phyloP scores from a whole-genome alignment of 2,888 invertebrate species.

The Netelia melanura region DNA sequence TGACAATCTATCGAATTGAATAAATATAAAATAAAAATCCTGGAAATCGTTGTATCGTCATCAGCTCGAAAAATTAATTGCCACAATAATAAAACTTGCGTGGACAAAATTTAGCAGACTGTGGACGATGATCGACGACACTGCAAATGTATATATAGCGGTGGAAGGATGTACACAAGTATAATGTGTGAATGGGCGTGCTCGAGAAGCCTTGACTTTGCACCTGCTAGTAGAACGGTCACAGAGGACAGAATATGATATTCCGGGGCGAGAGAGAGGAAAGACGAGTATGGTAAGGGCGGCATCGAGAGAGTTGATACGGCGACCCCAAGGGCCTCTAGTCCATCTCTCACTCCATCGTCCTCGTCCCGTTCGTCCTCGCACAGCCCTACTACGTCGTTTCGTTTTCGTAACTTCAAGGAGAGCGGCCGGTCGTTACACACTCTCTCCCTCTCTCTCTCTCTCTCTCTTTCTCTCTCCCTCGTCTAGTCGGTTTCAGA shows the following conservation, averaged over 20 bases:
- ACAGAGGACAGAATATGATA: conserved; percentile 30
- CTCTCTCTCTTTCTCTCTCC: background rate
- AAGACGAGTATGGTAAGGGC: conserved; percentile 24
- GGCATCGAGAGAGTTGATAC: background rate
- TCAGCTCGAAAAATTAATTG: background rate
- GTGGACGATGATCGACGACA: background rate
- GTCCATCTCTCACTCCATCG: conserved; percentile 6
- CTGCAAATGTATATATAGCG: background rate
- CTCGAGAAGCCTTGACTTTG: conserved; percentile 29
- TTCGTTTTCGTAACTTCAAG: conserved; percentile 6
- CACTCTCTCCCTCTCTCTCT: background rate
- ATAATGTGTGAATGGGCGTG: conserved; percentile 18
- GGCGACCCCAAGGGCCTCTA: background rate
- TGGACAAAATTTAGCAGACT: background rate
- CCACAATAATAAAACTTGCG: background rate
- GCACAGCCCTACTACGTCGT: background rate
- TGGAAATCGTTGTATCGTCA: background rate
- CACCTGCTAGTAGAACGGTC: conserved; percentile 43
- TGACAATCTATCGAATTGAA: background rate
- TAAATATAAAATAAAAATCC: background rate
- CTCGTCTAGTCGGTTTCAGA: background rate
- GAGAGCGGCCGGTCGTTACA: background rate
- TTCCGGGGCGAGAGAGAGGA: conserved; percentile 29
- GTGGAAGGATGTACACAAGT: conserved; percentile 10
- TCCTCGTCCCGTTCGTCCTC: conserved; percentile 19